These are phyloP conservation scores for Malurus melanocephalus DNA, from an alignment of 2,113 vertebrate species.

Conservation along the genomic window DNA sequence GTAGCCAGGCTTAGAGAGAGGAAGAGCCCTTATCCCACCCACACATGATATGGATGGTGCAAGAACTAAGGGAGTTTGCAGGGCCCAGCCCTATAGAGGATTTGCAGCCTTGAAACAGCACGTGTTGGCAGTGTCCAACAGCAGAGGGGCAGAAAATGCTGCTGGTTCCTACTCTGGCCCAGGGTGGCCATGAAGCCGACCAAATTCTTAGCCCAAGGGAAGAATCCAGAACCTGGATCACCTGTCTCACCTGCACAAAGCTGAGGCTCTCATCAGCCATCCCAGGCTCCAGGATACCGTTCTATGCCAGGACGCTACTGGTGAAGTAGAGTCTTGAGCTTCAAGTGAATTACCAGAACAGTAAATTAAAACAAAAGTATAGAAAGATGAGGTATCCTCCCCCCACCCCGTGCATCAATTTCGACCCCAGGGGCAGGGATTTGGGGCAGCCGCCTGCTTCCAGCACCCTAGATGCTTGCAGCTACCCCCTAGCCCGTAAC, in stretches of 20 bases:
- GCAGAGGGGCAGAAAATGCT: fast-evolving
- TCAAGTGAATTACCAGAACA: too few species aligned
- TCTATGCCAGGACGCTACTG: background rate
- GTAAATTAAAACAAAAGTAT: fast-evolving
- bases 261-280: fast-evolving
- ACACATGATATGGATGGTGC: fast-evolving
- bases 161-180: background rate
- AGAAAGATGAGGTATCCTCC: fast-evolving
- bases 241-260: background rate
- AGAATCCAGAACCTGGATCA: fast-evolving
- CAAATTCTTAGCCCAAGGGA: fast-evolving
- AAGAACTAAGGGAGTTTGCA: background rate
- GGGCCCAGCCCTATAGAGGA: background rate
- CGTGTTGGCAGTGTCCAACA: fast-evolving
- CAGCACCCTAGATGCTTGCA: background rate
- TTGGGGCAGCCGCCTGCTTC: too few species aligned
- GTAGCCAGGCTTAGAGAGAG: fast-evolving
- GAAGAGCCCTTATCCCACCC: fast-evolving
- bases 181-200: background rate
- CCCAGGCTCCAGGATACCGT: fast-evolving
- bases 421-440: too few species aligned
- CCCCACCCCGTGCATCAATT: fast-evolving
- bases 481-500: fast-evolving
- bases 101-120: fast-evolving
- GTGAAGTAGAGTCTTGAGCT: fast-evolving